Base-by-base conservation (phyloP, 2,888 invertebrate species). In the Gasteruption jaculator region DNA sequence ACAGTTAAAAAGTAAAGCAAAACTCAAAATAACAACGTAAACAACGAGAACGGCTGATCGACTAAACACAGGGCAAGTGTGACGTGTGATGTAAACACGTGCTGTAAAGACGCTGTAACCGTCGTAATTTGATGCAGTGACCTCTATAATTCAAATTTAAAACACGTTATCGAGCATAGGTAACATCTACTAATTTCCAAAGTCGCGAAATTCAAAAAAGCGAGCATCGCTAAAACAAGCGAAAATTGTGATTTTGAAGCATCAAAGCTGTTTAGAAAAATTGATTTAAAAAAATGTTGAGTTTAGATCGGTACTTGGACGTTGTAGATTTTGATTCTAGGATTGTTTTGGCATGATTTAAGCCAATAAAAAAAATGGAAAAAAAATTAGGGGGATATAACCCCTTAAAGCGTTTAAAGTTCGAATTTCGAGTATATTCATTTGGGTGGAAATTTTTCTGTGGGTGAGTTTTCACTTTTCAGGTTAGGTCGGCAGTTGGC, bases 291-390 rank as follows among this genome's bases (percentile, higher is more conserved):
- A 4, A 16, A 33, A 19, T 33, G 10, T 29, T 29, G 5, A n/a
- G 16, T 36, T 10, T 6, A 33, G n/a, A 15, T n/a, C 18, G 12
- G 4, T n/a, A 18, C 20, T 35, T 35, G 12, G 24, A 15, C 10
- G 35, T 35, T 35, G 24, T 35, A 35, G 35, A 35, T 21, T 35
- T 22, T 22, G 35, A 35, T 35, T 35, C 35, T 35, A 22, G 35
- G 35, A 11, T 10, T 12, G 22, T 35, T 35, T 22, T 22, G 15
- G 35, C 22, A 35, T 35, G 35, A 35, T 20, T 35, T 35, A 22
- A 22, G 35, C 35, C 24, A 35, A 35, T 35, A 35, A 35, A 35
- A 35, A 35, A 35, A 33, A 33, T 8, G n/a, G n/a, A n/a, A n/a
- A 24, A n/a, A n/a, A n/a, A n/a, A n/a, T n/a, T n/a, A n/a, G n/a